Evolutionary conservation across 2,113 vertebrate genomes (phyloP), one percentile per base, ranked within the genome.

Genomic region (Climacteris rufus): DNA sequence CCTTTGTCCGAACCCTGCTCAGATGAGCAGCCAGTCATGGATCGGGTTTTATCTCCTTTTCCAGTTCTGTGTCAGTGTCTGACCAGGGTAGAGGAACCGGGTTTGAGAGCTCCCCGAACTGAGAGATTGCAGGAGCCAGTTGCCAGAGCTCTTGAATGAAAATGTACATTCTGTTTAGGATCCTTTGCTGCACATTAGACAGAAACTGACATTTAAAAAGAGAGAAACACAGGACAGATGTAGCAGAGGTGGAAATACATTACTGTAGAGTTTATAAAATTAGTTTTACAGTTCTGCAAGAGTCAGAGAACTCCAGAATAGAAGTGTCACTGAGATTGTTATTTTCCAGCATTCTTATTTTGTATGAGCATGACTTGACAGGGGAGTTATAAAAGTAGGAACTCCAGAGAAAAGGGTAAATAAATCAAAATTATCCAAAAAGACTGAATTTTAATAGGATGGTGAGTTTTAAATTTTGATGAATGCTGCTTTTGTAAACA

Each of bases 1-100:
- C 82, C 94, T 96, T 91, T 96, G 82, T 83, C 44, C 90, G 90
- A 95, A 89, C 82, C 78, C 57, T 88, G 59, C 27, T 71, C 63
- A 54, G 59, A 40, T 33, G 82, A 83, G 63, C 76, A 81, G 69
- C 50, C 33, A 47, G 56, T 81, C 47, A 20, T 24, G 25, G 56
- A 37, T 47, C 42, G 61, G 64, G 39, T 63, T 93, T 76, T 74
- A 35, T 74, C 30, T 80, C 40, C 37, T 78, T 44, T 45, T 35
- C 31, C 37, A 33, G 37, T 65, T 79, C 53, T 53, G 30, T 76
- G 52, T 59, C 54, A 45, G 10, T 30, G 64, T 20, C 52, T 59
- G 65, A 85, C 57, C 6, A 0, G 25, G 18, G n/a, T n/a, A 23
- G 47, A 56, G 63, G 37, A 50, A 21, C 53, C 19, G 24, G 22